Conservation (phyloP, 2,888 invertebrate species). For the Byasa hedistus region DNA sequence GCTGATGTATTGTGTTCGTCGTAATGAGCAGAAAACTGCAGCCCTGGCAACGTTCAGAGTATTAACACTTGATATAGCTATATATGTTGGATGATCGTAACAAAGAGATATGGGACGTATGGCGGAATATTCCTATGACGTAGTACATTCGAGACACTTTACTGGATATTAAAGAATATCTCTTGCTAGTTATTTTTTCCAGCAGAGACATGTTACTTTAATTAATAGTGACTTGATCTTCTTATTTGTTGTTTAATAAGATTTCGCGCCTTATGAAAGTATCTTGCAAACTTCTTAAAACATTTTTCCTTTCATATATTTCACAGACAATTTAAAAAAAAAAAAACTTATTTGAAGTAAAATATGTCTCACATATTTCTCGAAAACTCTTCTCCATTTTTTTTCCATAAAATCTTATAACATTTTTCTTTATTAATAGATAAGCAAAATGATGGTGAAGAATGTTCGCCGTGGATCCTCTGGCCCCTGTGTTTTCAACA, state of each 20-base stretch:
- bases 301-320: neutral
- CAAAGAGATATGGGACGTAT: constrained; percentile 20
- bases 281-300: neutral
- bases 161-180: neutral
- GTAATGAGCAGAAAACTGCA: constrained; percentile 29
- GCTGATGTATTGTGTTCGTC: constrained; percentile 30
- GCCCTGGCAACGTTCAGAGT: constrained; percentile 10
- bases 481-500: too few relatives aligned
- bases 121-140: neutral
- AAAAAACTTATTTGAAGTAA: too few relatives aligned
- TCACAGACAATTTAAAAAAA: neutral
- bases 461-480: too few relatives aligned
- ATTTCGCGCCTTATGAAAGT: neutral
- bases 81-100: constrained; percentile 10
- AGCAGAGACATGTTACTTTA: too few relatives aligned
- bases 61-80: constrained; percentile 23
- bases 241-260: too few relatives aligned
- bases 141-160: neutral
- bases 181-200: neutral
- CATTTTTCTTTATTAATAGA: too few relatives aligned
- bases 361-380: too few relatives aligned
- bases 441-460: too few relatives aligned
- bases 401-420: too few relatives aligned
- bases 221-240: neutral
- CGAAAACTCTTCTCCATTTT: too few relatives aligned